Evolutionary conservation across 2,797 vertebrate species (phyloP), one percentile per base, ranked within the genome.

Genomic region (Enoplosus armatus): DNA sequence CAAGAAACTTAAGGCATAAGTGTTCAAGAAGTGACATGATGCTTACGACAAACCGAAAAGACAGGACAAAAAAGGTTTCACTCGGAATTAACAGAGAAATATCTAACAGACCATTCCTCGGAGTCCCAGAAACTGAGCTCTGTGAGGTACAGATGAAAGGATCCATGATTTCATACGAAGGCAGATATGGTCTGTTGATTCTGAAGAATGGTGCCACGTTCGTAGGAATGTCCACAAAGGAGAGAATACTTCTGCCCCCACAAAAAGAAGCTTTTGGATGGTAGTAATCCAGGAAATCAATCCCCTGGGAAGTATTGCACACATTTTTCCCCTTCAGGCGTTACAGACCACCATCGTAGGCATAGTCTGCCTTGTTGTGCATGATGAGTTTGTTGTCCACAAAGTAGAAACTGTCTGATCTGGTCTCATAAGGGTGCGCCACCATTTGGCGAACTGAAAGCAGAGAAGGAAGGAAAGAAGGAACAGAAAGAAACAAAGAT

Each of bases 301-400:
- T 82, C 66, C 75, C 51, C 67, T 60, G 54, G 58, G 68, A 79
- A 69, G 54, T 77, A 79, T 53, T 85, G 77, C 72, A 86, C 75
- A 66, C 56, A 71, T 76, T 69, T 64, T 45, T 59, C 66, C 48
- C 26, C 73, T 51, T 80, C 68, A 26, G 77, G 6, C 39, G 55
- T 93, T 95, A 99, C 93, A 98, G 96, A 84, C 98, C 98, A 60
- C 98, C 98, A 0, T 99, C 97, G 93, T 99, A 99, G 81, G 98
- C 98, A 68, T 99, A 99, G 84, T 99, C 98, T 9, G 98, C 98
- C 90, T 99, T 99, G 95, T 99, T 99, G 96, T 99, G 98, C 98
- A 99, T 99, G 90, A 99, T 96, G 92, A 99, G 95, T 94, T 98
- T 99, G 97, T 98, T 97, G 95, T 99, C 98, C 87, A 99, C 98